Conservation (phyloP, 2,888 invertebrate genomes). For the Thumatha senex region DNA sequence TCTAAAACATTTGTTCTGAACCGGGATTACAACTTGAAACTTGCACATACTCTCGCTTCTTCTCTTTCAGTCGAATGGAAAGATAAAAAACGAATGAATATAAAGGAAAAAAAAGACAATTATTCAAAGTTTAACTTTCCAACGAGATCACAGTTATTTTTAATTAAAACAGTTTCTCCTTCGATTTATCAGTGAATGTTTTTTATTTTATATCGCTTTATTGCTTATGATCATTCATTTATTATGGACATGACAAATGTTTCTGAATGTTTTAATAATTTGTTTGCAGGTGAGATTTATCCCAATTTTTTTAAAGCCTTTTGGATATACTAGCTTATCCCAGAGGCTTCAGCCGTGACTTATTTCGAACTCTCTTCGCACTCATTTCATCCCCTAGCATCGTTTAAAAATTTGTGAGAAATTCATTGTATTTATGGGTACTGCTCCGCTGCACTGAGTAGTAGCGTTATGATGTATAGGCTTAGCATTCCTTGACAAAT, state of each 20-base stretch:
- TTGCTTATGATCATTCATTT: slow-evolving; percentile 27
- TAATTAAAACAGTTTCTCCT: slow-evolving; percentile 51
- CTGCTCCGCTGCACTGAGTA: too few species aligned
- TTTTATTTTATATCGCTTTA: slow-evolving; percentile 34
- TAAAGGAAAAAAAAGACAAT: slow-evolving; percentile 19
- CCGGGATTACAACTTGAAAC: slow-evolving; percentile 25
- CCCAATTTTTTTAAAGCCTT: slow-evolving; percentile 4
- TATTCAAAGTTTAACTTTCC: slow-evolving; percentile 25
- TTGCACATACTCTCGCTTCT: slow-evolving; percentile 1
- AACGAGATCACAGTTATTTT: slow-evolving; percentile 46
- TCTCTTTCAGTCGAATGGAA: too few species aligned
- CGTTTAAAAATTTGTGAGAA: too few species aligned
- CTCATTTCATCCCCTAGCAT: too few species aligned
- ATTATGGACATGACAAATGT: slow-evolving; percentile 21
- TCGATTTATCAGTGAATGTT: slow-evolving; percentile 43
- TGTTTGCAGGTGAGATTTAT: slow-evolving; percentile 7
- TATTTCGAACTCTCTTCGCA: too few species aligned
- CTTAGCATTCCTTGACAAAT: too few species aligned
- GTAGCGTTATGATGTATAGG: too few species aligned
- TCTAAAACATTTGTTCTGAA: too few species aligned
- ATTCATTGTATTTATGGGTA: too few species aligned
- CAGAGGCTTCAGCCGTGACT: too few species aligned
- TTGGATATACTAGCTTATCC: background rate
- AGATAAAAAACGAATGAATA: too few species aligned
- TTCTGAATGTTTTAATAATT: slow-evolving; percentile 9